Base-by-base conservation (phyloP, 2,113 vertebrate species). In the Rallus limicola region DNA sequence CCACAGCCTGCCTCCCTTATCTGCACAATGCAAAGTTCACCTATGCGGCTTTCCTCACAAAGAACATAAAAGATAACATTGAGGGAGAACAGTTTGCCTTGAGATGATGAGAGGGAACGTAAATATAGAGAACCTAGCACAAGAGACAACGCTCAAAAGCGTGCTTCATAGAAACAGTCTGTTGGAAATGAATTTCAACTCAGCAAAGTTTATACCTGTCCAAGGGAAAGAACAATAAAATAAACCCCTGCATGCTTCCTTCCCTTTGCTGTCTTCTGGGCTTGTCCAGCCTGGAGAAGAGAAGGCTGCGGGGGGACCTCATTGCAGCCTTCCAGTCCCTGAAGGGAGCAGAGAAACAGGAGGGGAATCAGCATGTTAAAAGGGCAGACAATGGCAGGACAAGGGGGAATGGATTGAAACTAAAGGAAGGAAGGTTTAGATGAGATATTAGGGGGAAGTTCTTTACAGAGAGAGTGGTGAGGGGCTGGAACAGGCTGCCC, bases 1-100 rank as follows among this genome's bases (percentile, higher is more conserved):
- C 85, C 80, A 86, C 82, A 82, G 69, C 93, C 95, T 88, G 87
- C 88, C 96, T 95, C 95, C 94, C 91, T 96, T 97, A 96, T 96
- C 96, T 96, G 83, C 91, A 95, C 90, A 93, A 79, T 78, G 76
- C 70, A 62, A 95, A 93, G 78, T 92, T 96, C 90, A 84, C 80
- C 88, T 63, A 68, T 79, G 60, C 72, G 83, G 20, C 76, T 94
- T 88, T 78, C 80, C 85, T 94, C 85, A 88, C 82, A 92, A 91
- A 90, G 55, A 87, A n/a, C 60, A 72, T 31, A 33, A 75, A 90
- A 81, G 59, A 63, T 60, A 86, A 29, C 26, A 56, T 34, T 78
- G 82, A 91, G 69, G 31, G 25, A 69, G 89, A 94, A 78, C 28
- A 36, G 9, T 70, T 84, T 74, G 64, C 52, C 58, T 75, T 4